These are phyloP conservation scores for Neotoxoptera formosana DNA, from an alignment of 1,140 invertebrate genomes.

Conservation along the genomic window DNA sequence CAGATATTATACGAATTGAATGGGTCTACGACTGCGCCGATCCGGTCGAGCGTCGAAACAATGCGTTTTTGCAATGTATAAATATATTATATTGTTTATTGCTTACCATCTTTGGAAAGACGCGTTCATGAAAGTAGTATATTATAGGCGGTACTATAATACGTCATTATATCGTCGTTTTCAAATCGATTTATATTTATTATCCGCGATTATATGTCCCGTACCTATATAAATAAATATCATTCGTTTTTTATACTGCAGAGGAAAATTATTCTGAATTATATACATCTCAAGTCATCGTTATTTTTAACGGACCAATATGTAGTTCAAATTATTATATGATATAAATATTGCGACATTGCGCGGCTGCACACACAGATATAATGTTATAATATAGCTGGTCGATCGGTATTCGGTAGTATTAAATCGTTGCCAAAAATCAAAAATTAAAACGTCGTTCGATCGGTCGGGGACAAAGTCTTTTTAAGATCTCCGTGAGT, in stretches of 20 bases:
- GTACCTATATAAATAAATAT: background rate
- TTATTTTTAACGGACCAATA: background rate
- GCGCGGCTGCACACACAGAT: background rate
- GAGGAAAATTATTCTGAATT: background rate
- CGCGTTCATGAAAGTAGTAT: background rate
- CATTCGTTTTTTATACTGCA: background rate
- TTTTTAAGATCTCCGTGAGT: background rate
- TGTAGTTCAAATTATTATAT: background rate
- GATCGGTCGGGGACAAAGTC: background rate
- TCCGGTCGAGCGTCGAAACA: background rate
- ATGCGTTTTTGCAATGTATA: background rate
- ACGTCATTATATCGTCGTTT: background rate
- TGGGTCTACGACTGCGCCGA: background rate
- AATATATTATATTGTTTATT: background rate
- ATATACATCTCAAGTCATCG: background rate
- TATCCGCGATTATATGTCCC: background rate
- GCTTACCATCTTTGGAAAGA: background rate
- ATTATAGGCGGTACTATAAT: no score
- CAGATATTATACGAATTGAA: background rate
- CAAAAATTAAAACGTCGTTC: background rate
- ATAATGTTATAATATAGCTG: background rate
- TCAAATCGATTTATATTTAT: background rate
- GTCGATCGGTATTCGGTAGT: background rate
- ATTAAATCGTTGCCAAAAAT: background rate
- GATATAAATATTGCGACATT: conserved; percentile 18